Evolutionary conservation across 2,797 vertebrate genomes (phyloP).

Genomic region (Gallinago stenura): DNA sequence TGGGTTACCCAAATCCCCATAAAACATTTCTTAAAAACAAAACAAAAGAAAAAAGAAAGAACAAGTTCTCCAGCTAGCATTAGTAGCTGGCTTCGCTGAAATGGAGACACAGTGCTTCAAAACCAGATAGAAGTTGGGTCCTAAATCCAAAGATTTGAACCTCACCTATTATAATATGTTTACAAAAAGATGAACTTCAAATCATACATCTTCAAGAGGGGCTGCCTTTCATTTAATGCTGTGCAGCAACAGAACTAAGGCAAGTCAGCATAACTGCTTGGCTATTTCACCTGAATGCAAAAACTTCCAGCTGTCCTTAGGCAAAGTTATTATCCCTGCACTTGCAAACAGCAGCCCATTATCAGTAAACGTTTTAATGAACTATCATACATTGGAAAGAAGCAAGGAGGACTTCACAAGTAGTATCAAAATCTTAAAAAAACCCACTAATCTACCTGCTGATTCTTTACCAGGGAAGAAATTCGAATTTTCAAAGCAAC

Average conservation of each 20-base stretch:
- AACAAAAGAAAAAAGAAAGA: not conserved
- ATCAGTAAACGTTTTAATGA: not conserved
- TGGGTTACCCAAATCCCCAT: not conserved
- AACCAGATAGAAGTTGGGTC: not conserved
- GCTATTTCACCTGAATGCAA: not conserved
- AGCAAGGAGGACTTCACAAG: not conserved
- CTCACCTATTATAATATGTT: not conserved
- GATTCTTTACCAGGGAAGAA: constrained; percentile 23
- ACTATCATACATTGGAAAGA: not conserved
- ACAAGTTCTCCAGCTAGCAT: not conserved
- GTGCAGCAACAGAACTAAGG: not conserved
- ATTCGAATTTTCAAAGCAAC: constrained; percentile 59
- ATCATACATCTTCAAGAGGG: not conserved
- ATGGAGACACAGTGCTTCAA: not conserved
- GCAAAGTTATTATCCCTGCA: not conserved
- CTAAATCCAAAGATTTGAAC: not conserved
- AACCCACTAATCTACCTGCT: not conserved
- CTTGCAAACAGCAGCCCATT: not conserved
- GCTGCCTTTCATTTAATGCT: not conserved
- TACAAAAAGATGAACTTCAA: not conserved
- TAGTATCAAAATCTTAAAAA: not conserved
- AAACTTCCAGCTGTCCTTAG: not conserved
- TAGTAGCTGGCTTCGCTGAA: not conserved
- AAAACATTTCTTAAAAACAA: not conserved
- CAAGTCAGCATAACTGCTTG: not conserved